Conservation (phyloP, 2,888 invertebrate species). For the Cephus rjabovi region DNA sequence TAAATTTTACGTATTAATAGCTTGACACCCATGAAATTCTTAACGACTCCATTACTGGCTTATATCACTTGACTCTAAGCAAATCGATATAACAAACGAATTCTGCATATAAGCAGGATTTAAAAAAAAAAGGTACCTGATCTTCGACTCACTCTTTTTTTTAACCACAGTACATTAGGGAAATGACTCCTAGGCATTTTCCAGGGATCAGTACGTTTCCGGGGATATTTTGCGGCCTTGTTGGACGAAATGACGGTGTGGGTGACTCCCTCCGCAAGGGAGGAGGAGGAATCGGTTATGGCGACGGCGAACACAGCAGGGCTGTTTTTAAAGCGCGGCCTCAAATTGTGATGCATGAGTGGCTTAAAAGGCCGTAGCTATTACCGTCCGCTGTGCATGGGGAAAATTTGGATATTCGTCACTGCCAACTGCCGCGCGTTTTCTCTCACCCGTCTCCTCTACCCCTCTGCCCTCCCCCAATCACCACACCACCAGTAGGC, state of each 20-base stretch:
- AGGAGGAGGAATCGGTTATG: too few relatives aligned
- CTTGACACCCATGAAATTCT: neutral
- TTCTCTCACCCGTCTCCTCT: neutral
- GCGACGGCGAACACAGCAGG: neutral
- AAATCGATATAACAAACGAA: neutral
- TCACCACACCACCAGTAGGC: neutral
- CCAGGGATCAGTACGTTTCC: neutral
- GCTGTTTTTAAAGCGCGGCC: constrained; percentile 32
- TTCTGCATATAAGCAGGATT: neutral
- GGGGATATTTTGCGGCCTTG: too few relatives aligned
- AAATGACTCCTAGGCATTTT: neutral
- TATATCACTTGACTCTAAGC: neutral
- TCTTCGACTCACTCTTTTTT: neutral
- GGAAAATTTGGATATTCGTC: constrained; percentile 48
- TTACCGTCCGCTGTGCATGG: constrained; percentile 22
- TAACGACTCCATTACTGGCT: neutral
- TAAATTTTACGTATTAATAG: neutral
- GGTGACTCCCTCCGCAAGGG: too few relatives aligned
- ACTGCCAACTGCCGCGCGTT: constrained; percentile 42
- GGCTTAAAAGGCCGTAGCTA: constrained; percentile 37
- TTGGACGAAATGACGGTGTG: too few relatives aligned
- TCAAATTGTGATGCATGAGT: constrained; percentile 46
- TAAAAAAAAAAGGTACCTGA: neutral
- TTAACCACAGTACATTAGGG: neutral
- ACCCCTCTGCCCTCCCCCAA: neutral